These are phyloP conservation scores for Orius insidiosus DNA, from an alignment of 1,140 invertebrate species.

Conservation along the genomic window DNA sequence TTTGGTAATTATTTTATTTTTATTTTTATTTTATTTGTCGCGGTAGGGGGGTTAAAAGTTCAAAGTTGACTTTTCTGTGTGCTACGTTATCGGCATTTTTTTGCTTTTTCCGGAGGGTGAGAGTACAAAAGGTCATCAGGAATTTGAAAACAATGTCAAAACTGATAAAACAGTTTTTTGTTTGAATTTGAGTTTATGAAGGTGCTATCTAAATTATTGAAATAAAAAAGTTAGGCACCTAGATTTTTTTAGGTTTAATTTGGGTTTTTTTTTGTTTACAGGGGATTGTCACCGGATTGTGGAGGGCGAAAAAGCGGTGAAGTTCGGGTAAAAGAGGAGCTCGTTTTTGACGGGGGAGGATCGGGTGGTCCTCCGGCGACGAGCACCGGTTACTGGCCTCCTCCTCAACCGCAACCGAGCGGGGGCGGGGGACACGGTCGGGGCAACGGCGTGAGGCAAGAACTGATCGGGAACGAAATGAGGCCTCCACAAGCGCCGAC, in stretches of 20 bases:
- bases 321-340: constrained; percentile 29
- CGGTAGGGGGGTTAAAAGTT: too few species aligned
- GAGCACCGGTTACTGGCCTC: constrained; percentile 1
- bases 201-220: too few species aligned
- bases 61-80: too few species aligned
- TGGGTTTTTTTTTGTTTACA: constrained; percentile 8
- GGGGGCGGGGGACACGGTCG: neutral
- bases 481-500: constrained; percentile 24
- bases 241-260: neutral
- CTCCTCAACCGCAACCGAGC: neutral
- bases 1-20: too few species aligned
- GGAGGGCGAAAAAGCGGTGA: constrained; percentile 23
- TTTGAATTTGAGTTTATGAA: too few species aligned
- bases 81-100: too few species aligned
- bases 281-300: constrained; percentile 22
- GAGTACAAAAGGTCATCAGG: too few species aligned
- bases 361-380: constrained; percentile 6
- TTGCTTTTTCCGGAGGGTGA: too few species aligned
- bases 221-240: too few species aligned
- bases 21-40: too few species aligned
- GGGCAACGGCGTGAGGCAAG: constrained; percentile 15
- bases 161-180: too few species aligned
- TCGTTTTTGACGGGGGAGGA: constrained; percentile 34
- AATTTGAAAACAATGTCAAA: too few species aligned
- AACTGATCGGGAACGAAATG: constrained; percentile 19